Evolutionary conservation across 2,888 invertebrate species (phyloP).

Genomic region (Torymus texanus): DNA sequence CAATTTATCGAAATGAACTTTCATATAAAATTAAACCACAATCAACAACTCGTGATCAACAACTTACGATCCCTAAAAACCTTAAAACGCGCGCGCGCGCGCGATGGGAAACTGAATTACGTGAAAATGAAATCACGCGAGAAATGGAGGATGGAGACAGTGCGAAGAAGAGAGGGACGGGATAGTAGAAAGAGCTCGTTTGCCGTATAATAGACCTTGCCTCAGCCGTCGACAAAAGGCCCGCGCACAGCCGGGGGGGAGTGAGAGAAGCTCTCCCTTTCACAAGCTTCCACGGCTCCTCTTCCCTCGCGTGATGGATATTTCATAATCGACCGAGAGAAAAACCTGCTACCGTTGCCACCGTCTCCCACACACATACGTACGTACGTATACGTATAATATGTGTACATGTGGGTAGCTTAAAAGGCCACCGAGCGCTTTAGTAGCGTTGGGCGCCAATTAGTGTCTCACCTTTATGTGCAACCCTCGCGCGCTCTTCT

Average conservation of each 20-base stretch:
- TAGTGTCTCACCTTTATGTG: constrained; percentile 20
- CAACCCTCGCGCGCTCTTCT: no score
- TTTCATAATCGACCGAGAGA: constrained; percentile 45
- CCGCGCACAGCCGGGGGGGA: neutral
- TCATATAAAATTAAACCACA: neutral
- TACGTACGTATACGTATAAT: neutral
- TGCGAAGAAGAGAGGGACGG: no score
- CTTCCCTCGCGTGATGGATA: constrained; percentile 8
- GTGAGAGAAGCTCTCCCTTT: constrained; percentile 23
- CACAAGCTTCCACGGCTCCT: neutral
- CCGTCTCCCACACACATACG: neutral
- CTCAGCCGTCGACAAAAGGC: constrained; percentile 17
- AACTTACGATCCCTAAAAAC: neutral
- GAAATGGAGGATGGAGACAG: neutral
- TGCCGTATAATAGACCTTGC: neutral
- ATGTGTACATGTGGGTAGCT: neutral
- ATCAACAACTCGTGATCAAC: neutral
- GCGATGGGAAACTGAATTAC: constrained; percentile 8
- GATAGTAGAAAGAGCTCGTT: constrained; percentile 1
- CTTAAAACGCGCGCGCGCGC: neutral
- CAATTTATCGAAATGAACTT: no score
- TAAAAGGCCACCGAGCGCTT: constrained; percentile 25
- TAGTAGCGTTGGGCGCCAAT: constrained; percentile 39
- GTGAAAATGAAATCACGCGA: constrained; percentile 19
- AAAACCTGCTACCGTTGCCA: constrained; percentile 5